Base-by-base conservation (phyloP, 2,797 vertebrate species). In the Leuciscus waleckii region DNA sequence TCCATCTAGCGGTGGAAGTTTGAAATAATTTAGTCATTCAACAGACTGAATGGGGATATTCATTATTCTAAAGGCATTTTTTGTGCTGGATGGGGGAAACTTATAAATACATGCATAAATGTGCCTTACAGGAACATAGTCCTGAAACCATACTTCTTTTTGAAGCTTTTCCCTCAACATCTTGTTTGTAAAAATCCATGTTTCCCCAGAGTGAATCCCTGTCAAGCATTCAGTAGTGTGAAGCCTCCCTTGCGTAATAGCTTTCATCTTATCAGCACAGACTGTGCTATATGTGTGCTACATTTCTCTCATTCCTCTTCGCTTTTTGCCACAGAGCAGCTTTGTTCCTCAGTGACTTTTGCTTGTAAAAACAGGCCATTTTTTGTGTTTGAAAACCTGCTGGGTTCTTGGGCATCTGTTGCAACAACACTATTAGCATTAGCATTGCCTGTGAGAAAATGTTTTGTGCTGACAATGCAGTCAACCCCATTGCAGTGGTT, bases 1-100 rank as follows among this genome's bases (percentile, higher is more conserved):
- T 58, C 86, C 88, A 86, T 86, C 89, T 88, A 83, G 86, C 88
- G 86, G 89, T 54, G 17, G 8, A 46, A 70, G n/a, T 43, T 14
- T 69, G 4, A 32, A 29, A 76, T 56, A 7, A 51, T 81, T 67
- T 9, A 23, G 23, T n/a, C 9, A 43, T 26, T 41, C 21, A 83
- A 82, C 11, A 23, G 39, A 75, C 75, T 29, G 39, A 79, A 83
- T 49, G 4, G 19, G 43, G 41, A 2, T n/a, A 5, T 29, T 56
- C 39, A 76, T 51, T 69, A 63, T 68, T 68, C 41, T 54, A 4
- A 68, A 79, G 56, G 37, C 32, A 41, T 35, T 39, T 39, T 37
- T n/a, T 70, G 49, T 56, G 49, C 21, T 37, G 6, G 32, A 75
- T 37, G 1, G 11, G 26, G 19, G 32, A 32, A 56, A 17, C 26